Evolutionary conservation across 2,888 invertebrate genomes (phyloP).

Genomic region (Drosophila kuntzei): DNA sequence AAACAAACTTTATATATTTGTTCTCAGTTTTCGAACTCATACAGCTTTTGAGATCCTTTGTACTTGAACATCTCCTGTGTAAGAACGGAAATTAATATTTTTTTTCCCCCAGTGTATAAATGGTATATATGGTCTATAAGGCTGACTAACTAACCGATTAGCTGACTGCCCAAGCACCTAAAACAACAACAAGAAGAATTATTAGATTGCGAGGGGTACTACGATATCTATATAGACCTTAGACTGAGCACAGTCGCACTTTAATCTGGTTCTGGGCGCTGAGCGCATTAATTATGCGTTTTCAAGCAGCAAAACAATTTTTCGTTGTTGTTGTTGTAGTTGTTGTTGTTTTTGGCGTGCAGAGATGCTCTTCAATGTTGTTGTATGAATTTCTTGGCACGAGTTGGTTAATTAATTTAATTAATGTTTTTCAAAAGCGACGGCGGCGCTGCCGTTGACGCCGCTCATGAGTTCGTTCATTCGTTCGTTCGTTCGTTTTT

Average conservation of each 20-base stretch:
- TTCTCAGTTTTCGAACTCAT: too few species aligned
- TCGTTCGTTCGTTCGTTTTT: not conserved
- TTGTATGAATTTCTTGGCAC: conserved; percentile 72
- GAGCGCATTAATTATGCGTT: conserved; percentile 81
- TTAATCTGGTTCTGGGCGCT: conserved; percentile 76
- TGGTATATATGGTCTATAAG: conserved; percentile 30
- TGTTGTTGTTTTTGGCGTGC: conserved; percentile 45
- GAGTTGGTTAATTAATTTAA: conserved; percentile 80
- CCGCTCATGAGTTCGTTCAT: conserved; percentile 58
- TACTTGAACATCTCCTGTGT: too few species aligned
- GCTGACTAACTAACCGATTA: conserved; percentile 51
- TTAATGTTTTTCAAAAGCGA: conserved; percentile 77
- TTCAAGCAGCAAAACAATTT: conserved; percentile 61
- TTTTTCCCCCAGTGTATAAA: too few species aligned
- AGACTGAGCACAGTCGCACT: conserved; percentile 53
- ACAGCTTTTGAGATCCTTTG: too few species aligned
- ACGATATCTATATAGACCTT: conserved; percentile 9
- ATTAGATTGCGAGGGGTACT: not conserved
- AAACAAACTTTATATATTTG: too few species aligned
- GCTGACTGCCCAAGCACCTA: conserved; percentile 28
- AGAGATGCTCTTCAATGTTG: conserved; percentile 26
- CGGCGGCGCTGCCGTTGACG: conserved; percentile 59
- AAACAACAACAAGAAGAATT: conserved; percentile 9
- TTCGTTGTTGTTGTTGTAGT: conserved; percentile 1
- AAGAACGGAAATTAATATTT: too few species aligned